phyloP scores from a whole-genome alignment of 2,888 invertebrate genomes.

The Mesochorus sp. region DNA sequence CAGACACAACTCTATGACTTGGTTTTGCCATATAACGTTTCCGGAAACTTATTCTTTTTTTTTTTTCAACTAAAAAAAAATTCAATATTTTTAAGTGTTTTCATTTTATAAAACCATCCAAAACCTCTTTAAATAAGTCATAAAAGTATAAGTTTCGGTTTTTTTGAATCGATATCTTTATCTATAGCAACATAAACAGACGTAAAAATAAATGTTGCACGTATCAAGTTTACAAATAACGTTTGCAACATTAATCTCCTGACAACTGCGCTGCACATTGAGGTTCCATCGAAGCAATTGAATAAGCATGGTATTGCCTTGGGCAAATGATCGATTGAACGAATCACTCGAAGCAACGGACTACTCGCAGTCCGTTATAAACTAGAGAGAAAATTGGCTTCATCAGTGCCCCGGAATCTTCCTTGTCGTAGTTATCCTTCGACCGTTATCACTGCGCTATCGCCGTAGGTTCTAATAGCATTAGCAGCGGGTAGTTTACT shows the following conservation, averaged over 20 bases:
- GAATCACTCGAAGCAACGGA: conserved; percentile 24
- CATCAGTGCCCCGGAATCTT: neutral
- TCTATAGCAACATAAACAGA: too few species aligned
- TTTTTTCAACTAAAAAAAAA: too few species aligned
- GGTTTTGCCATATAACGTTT: too few species aligned
- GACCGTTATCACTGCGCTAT: conserved; percentile 3
- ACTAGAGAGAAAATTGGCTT: conserved; percentile 39
- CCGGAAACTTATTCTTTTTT: too few species aligned
- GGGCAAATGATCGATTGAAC: conserved; percentile 24
- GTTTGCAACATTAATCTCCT: too few species aligned
- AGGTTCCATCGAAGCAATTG: conserved; percentile 44
- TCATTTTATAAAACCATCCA: too few species aligned
- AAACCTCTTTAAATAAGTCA: too few species aligned
- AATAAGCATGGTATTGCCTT: conserved; percentile 33
- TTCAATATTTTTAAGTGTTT: too few species aligned
- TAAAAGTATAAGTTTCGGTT: neutral
- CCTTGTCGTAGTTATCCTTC: neutral
- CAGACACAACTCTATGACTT: too few species aligned
- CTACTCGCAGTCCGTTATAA: conserved; percentile 15
- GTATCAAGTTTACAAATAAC: too few species aligned
- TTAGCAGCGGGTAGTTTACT: conserved; percentile 4
- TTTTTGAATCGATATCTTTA: neutral
- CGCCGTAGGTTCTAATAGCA: conserved; percentile 9
- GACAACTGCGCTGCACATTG: neutral
- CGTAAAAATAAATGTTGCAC: too few species aligned